phyloP scores from a whole-genome alignment of 2,888 invertebrate genomes.

The Yponomeuta cagnagella region DNA sequence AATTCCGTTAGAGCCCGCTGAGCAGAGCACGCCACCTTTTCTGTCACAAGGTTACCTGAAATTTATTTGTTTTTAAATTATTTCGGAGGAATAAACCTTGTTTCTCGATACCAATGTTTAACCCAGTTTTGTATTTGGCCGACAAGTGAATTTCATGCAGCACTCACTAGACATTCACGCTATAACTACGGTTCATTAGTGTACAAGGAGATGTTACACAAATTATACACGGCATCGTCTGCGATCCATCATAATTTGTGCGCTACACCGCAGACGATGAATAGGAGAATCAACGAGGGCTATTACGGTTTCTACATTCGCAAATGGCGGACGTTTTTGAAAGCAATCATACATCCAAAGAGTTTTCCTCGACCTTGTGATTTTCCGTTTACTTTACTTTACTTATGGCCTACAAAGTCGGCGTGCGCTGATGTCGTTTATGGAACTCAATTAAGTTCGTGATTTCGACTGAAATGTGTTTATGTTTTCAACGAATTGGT shows the following conservation, averaged over 20 bases:
- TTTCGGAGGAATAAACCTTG: not conserved
- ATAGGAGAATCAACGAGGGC: not conserved
- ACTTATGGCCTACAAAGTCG: not conserved
- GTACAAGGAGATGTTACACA: slow-evolving; percentile 2
- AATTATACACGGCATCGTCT: not conserved
- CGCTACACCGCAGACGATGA: not conserved
- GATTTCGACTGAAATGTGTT: not conserved
- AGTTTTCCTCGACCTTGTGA: not conserved
- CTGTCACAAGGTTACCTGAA: not conserved
- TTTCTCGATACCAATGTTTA: not conserved
- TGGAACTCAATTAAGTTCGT: not conserved
- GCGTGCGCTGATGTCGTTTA: not conserved
- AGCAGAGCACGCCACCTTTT: not conserved
- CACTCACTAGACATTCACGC: not conserved
- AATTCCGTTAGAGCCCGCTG: not conserved
- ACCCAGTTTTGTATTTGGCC: not conserved
- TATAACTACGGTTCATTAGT: not conserved
- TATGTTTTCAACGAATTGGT: not conserved
- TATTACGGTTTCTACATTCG: not conserved
- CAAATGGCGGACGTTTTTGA: not conserved
- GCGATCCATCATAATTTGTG: not conserved
- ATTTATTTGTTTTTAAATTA: not conserved
- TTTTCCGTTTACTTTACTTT: not conserved
- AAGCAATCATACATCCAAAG: not conserved
- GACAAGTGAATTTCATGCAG: not conserved